Evolutionary conservation across 2,113 vertebrate genomes (phyloP).

Genomic region (Henicopernis longicauda): DNA sequence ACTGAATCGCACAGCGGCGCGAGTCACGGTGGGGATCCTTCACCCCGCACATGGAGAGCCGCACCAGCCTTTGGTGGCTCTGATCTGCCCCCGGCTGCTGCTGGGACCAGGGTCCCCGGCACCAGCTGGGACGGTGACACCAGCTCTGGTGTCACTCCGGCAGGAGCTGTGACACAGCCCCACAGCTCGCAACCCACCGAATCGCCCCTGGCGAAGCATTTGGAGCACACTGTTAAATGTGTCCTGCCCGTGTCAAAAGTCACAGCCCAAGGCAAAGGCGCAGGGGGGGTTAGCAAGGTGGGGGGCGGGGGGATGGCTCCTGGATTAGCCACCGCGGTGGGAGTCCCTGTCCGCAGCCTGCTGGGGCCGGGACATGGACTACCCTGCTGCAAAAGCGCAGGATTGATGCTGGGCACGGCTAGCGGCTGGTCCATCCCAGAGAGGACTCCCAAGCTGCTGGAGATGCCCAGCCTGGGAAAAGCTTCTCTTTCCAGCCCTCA

Average conservation of each 20-base stretch:
- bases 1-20: rapidly evolving
- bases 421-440: rapidly evolving
- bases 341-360: background rate
- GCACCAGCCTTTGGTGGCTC: background rate
- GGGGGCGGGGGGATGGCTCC: background rate
- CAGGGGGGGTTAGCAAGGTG: background rate
- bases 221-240: constrained; percentile 64
- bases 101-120: background rate
- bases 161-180: background rate
- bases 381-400: background rate
- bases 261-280: constrained; percentile 54
- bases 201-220: background rate
- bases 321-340: background rate
- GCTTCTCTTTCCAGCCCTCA: background rate
- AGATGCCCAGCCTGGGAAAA: background rate
- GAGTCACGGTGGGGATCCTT: background rate
- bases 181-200: background rate
- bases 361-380: rapidly evolving
- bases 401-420: background rate
- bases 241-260: constrained; percentile 68
- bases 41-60: background rate
- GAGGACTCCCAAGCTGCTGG: background rate
- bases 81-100: rapidly evolving
- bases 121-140: rapidly evolving
- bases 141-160: background rate